Evolutionary conservation across 2,888 invertebrate genomes (phyloP), one percentile per base, ranked within the genome.

Genomic region (Andricus quercusramuli): DNA sequence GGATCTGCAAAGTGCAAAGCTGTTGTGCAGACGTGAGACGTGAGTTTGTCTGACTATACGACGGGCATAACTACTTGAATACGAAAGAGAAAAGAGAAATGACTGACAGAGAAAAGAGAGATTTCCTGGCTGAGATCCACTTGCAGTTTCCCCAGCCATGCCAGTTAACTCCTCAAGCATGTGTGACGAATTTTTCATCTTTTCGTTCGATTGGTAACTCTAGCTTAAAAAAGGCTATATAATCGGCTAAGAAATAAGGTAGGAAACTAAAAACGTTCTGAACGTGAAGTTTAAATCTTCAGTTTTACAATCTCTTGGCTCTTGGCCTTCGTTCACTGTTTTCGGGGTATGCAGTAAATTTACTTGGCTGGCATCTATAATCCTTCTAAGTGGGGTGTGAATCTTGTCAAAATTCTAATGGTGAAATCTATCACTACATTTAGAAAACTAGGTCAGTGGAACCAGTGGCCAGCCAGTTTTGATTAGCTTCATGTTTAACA

Each of bases 171-270:
- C 22, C 41, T 67, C 22, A 67, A 44, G 22, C 67, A 44, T 67
- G 67, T 67, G 67, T 67, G 44, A 67, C n/a, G 22, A 41, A 67
- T 67, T 67, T 67, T 17, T 67, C 67, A 67, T 67, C 37, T 67
- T 41, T 3, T 67, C 37, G 20, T 41, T n/a, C 25, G 44, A 29
- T 70, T 17, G 15, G 29, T 62, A 11, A 13, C 17, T 22, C 44
- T 25, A 64, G 37, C 20, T 41, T 22, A 2, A 67, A 41, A 68
- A 67, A 68, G 47, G 20, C 2, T 8, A 41, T 17, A 66, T 56
- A 56, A 56, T 56, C 56, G 56, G 3, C 56, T 56, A n/a, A 56
- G 56, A 56, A 56, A 56, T n/a, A 2, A 56, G n/a, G 56, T n/a
- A 56, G 20, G n/a, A 56, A 56, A n/a, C n/a, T 25, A 25, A 15